Evolutionary conservation across 1,140 invertebrate genomes (phyloP).

Genomic region (Lordiphosa stackelbergi): DNA sequence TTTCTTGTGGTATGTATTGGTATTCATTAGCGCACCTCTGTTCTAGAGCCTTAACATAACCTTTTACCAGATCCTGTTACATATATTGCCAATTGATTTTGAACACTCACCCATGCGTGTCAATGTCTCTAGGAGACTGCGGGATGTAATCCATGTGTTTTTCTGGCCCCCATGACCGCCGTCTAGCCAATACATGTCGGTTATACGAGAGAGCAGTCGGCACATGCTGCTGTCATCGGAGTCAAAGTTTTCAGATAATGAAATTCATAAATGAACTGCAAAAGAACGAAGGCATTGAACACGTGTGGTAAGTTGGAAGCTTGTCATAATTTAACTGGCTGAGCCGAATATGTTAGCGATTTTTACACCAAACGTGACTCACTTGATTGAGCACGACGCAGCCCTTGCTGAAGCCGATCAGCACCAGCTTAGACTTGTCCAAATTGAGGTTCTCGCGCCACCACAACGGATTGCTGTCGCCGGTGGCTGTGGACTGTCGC

Average conservation of each 20-base stretch:
- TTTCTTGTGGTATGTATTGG: no score
- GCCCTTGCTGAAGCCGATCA: constrained; percentile 94
- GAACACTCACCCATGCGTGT: constrained; percentile 79
- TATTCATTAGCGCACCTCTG: no score
- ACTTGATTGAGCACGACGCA: constrained; percentile 93
- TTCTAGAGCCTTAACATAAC: no score
- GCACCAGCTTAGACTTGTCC: constrained; percentile 79
- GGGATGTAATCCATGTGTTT: constrained; percentile 90
- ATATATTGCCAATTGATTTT: background rate
- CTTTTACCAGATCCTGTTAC: no score
- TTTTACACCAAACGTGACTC: constrained; percentile 74
- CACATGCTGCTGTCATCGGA: constrained; percentile 80
- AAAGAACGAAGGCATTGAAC: background rate
- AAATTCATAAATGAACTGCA: constrained; percentile 87
- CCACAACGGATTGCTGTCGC: constrained; percentile 75
- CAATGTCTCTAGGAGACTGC: constrained; percentile 83
- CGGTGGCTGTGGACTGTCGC: constrained; percentile 19
- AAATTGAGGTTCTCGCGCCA: constrained; percentile 78
- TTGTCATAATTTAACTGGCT: background rate
- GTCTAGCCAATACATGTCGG: constrained; percentile 91
- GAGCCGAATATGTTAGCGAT: no score
- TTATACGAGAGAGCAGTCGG: constrained; percentile 81
- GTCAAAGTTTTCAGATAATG: constrained; percentile 83
- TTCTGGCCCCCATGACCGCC: constrained; percentile 89
- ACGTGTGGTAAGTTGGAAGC: background rate